Percentiles rank a stretch among this genome's conserved stretches.
These are phyloP conservation scores for Raja brachyura DNA, from an alignment of 2,113 vertebrate genomes.

Conservation along the genomic window DNA sequence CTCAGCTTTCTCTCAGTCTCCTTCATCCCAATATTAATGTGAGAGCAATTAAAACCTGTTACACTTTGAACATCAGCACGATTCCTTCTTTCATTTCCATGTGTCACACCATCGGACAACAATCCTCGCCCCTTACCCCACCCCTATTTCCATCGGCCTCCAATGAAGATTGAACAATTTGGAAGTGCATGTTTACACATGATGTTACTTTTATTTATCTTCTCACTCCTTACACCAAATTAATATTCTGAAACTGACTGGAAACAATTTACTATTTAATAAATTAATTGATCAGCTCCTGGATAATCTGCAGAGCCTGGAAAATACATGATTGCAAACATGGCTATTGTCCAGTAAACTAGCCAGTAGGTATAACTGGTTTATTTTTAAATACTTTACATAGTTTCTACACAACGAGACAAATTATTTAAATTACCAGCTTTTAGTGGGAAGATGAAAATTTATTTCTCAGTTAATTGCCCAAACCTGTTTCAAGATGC, in stretches of 20 bases:
- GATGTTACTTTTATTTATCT: neutral
- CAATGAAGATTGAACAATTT: neutral
- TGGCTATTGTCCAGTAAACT: neutral
- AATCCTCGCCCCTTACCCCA: neutral
- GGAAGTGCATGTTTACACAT: neutral
- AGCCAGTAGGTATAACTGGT: neutral
- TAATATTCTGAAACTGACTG: neutral
- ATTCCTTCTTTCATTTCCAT: neutral
- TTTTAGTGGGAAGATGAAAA: neutral
- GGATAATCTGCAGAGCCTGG: neutral
- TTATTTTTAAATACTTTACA: neutral
- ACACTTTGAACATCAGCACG: neutral
- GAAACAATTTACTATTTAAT: neutral
- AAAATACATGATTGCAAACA: neutral
- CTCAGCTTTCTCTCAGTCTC: neutral
- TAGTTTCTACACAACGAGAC: neutral
- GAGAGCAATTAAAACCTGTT: neutral
- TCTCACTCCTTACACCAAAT: neutral
- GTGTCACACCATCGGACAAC: neutral
- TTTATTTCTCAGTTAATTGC: neutral
- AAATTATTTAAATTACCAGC: neutral
- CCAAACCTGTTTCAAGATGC: neutral
- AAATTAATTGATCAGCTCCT: neutral
- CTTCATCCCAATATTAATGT: neutral
- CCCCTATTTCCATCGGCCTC: neutral